Evolutionary conservation across 2,888 invertebrate species (phyloP), one percentile per base, ranked within the genome.

Genomic region (Rhingia campestris): DNA sequence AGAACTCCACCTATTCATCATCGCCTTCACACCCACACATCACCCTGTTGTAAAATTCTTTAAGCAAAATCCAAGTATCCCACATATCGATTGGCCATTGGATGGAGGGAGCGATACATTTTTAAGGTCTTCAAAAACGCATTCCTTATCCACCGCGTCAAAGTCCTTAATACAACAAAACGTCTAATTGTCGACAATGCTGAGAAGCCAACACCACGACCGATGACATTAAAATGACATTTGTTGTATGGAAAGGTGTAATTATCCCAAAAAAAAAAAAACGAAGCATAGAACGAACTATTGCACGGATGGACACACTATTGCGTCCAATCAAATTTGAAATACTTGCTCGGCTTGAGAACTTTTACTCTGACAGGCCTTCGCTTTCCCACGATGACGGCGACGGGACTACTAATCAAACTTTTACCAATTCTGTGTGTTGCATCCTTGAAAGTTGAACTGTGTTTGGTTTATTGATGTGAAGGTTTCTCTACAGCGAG

Each of bases 211-310:
- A 66, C 51, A 75, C 58, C 77, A 58, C 67, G 67, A 82, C 54
- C 54, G 63, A 69, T 79, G 73, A 67, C 66, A 81, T 81, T 81
- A 72, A 81, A 81, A 72, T 72, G 81, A 72, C 67, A 69, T 82
- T 79, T 79, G 67, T 77, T 45, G 45, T 9, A 37, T 69, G 63
- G 58, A 73, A 67, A 72, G 66, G 61, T 79, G 63, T 79, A 79
- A 82, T 82, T 82, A 82, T 49, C 51, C 10, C 45, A n/a, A 33
- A 43, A 41, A 53, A 63, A 9, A 41, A 32, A 22, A 9, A 10
- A 47, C 0, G 7, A n/a, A 4, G 0, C 6, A 12, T 4, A 7
- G 12, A 59, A 4, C 10, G 6, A 58, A 14, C 30, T n/a, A 33
- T 10, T 7, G 4, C 22, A 63, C 41, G 30, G 35, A 45, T 12